Conservation (phyloP, 2,888 invertebrate species). For the Himalopsyche anomala region DNA sequence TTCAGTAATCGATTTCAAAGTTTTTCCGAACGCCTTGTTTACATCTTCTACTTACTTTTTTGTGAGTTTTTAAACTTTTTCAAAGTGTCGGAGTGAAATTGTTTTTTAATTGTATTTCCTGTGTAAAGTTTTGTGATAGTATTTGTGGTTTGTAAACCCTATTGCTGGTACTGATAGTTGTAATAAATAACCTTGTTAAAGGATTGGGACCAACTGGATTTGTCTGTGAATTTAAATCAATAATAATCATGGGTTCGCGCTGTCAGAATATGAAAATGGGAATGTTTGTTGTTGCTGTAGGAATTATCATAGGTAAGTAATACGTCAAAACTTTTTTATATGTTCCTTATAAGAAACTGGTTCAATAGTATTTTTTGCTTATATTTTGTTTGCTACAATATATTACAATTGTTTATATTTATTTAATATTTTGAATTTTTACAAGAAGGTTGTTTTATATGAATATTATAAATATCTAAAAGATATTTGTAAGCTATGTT, state of each 20-base stretch:
- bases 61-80: constrained; percentile 27
- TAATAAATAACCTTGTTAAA: neutral
- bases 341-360: too few relatives aligned
- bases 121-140: constrained; percentile 25
- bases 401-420: too few relatives aligned
- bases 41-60: neutral
- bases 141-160: constrained; percentile 13
- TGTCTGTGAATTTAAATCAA: neutral
- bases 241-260: neutral
- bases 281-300: neutral
- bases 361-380: too few relatives aligned
- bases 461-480: too few relatives aligned
- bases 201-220: constrained; percentile 22
- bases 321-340: too few relatives aligned
- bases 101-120: neutral
- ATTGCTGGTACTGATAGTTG: neutral
- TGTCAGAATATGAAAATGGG: constrained; percentile 18
- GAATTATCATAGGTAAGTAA: constrained; percentile 20
- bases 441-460: too few relatives aligned
- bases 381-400: too few relatives aligned
- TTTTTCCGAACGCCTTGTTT: constrained; percentile 3
- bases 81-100: constrained; percentile 7
- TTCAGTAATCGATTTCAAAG: neutral
- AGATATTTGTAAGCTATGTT: too few relatives aligned
- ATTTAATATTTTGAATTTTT: too few relatives aligned